A percentile compares a stretch with the other conserved stretches of the same genome.
phyloP scores from a whole-genome alignment of 2,113 vertebrate genomes.

The Aleadryas rufinucha region DNA sequence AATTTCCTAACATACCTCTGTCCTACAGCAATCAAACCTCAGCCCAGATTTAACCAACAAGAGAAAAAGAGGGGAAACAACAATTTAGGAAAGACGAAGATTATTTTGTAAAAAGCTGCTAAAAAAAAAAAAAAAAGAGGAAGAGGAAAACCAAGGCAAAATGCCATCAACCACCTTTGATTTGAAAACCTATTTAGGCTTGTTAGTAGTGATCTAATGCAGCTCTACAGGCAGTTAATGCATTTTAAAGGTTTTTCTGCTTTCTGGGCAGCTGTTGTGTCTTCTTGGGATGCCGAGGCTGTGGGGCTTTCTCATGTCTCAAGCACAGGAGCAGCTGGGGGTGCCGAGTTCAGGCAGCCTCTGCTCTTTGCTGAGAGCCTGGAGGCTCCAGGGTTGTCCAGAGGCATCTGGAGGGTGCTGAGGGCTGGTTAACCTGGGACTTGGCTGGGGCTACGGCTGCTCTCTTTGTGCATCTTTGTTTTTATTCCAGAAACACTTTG shows the following conservation, averaged over 20 bases:
- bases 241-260: background rate
- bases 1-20: constrained; percentile 51
- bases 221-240: background rate
- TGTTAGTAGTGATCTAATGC: background rate
- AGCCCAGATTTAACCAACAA: background rate
- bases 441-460: background rate
- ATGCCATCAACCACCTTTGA: background rate
- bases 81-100: background rate
- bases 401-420: background rate
- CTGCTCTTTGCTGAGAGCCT: background rate
- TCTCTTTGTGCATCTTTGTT: background rate
- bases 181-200: background rate
- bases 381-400: background rate
- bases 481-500: background rate
- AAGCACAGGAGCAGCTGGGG: background rate
- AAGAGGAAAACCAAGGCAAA: background rate
- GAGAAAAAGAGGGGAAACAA: background rate
- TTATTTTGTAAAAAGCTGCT: background rate
- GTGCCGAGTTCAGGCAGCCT: background rate
- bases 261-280: background rate
- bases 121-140: background rate
- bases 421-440: background rate
- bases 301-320: background rate
- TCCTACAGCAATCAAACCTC: constrained; percentile 7
- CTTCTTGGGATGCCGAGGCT: background rate